A percentile compares a stretch with the other conserved stretches of the same genome.
These are phyloP conservation scores for Lepidotrigona ventralis DNA, from an alignment of 1,140 invertebrate species.

Conservation along the genomic window DNA sequence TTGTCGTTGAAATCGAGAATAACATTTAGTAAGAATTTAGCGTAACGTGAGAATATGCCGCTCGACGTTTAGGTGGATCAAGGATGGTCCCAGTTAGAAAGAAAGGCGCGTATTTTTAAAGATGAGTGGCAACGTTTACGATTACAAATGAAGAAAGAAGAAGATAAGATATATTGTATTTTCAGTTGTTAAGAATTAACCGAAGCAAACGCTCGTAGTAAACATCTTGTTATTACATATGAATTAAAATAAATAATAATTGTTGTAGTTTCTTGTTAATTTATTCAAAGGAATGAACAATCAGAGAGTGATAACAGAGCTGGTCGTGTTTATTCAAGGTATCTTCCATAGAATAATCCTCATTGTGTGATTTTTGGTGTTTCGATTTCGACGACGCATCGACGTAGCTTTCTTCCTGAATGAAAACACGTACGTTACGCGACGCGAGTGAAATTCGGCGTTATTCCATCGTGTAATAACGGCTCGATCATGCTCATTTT, in stretches of 20 bases:
- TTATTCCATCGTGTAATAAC: constrained; percentile 8
- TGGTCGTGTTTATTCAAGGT: not conserved
- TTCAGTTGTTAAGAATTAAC: no score
- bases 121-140: no score
- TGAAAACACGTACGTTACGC: not conserved
- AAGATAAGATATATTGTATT: no score
- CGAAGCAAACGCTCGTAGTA: no score
- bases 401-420: constrained; percentile 44
- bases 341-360: not conserved
- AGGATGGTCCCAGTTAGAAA: not conserved
- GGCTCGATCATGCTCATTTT: constrained; percentile 46
- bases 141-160: no score
- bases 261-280: no score
- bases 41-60: not conserved
- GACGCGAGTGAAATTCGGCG: constrained; percentile 7
- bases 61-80: not conserved
- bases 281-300: not conserved
- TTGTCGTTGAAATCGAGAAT: not conserved
- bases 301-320: not conserved
- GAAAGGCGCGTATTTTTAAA: not conserved
- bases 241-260: no score
- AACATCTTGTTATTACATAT: no score
- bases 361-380: not conserved
- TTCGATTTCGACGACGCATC: not conserved
- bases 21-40: not conserved